phyloP scores from a whole-genome alignment of 1,140 invertebrate genomes.

The Euura lappo region DNA sequence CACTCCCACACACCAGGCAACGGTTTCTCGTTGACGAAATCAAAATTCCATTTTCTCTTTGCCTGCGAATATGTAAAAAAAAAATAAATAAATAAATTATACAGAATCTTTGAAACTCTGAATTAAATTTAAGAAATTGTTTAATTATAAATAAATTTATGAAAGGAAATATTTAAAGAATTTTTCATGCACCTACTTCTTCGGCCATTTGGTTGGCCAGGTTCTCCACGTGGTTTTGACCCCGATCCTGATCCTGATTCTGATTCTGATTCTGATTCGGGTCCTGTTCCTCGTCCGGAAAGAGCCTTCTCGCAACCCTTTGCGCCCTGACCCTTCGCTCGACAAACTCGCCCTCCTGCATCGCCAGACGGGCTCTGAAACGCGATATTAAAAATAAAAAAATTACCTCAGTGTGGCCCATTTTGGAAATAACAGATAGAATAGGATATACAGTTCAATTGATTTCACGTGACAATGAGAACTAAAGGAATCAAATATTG shows the following conservation, averaged over 20 bases:
- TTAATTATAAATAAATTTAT: conserved; percentile 5
- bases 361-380: conserved; percentile 49
- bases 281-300: conserved; percentile 33
- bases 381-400: background rate
- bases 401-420: background rate
- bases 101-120: too few species aligned
- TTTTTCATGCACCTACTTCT: conserved; percentile 37
- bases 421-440: too few species aligned
- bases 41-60: conserved; percentile 52
- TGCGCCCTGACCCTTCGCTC: conserved; percentile 27
- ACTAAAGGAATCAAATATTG: too few species aligned
- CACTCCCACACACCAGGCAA: conserved; percentile 45
- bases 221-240: conserved; percentile 27
- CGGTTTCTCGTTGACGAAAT: conserved; percentile 49
- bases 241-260: conserved; percentile 13
- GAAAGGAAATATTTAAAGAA: too few species aligned
- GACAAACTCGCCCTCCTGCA: conserved; percentile 40
- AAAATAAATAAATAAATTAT: background rate
- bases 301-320: conserved; percentile 44
- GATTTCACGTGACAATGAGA: too few species aligned
- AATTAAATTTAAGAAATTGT: too few species aligned
- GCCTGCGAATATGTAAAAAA: conserved; percentile 30
- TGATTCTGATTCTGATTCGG: conserved; percentile 15
- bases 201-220: conserved; percentile 29
- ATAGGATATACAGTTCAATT: too few species aligned